phyloP scores from a whole-genome alignment of 2,113 vertebrate genomes.

The Sturnus vulgaris region DNA sequence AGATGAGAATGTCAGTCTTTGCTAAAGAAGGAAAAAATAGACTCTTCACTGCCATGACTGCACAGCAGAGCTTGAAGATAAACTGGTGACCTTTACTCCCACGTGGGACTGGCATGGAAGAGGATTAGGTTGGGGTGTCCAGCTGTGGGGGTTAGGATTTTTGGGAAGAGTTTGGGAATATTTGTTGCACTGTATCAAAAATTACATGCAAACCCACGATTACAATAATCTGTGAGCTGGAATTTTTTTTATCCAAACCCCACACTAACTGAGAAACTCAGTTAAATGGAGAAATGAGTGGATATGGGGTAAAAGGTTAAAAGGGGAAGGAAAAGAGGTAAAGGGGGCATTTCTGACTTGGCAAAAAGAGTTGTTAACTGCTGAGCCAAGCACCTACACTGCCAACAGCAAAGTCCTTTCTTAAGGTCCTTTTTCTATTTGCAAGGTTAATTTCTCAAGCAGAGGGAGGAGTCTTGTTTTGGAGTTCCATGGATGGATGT shows the following conservation, averaged over 20 bases:
- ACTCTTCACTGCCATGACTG: no score
- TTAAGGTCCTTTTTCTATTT: background rate
- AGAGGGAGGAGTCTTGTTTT: background rate
- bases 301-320: background rate
- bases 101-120: background rate
- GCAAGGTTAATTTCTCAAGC: background rate
- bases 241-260: background rate
- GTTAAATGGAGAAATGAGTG: background rate
- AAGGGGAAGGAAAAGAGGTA: background rate
- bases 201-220: background rate
- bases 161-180: accelerated
- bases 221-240: background rate
- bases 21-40: background rate
- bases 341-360: background rate
- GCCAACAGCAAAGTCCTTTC: background rate
- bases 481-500: background rate
- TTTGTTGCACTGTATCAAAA: background rate
- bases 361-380: background rate
- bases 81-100: background rate
- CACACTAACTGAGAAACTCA: background rate
- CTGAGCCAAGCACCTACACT: background rate
- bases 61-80: background rate
- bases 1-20: background rate
- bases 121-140: background rate
- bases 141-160: background rate